These are phyloP conservation scores for Girardinichthys multiradiatus DNA, from an alignment of 2,113 vertebrate genomes.

Conservation along the genomic window DNA sequence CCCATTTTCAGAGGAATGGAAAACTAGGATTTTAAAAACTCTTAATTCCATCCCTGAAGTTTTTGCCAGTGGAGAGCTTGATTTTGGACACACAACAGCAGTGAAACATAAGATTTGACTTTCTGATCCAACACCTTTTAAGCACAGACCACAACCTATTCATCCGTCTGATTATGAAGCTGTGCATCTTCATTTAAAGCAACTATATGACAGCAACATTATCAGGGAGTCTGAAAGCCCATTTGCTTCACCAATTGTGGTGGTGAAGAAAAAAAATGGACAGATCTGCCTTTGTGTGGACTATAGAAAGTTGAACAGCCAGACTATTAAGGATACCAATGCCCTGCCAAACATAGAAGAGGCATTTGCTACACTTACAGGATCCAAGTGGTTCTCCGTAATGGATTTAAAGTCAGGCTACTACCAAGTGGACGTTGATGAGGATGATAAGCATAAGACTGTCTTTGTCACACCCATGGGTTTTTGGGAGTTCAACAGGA, in stretches of 20 bases:
- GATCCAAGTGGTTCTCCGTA: not conserved
- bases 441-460: not conserved
- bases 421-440: not conserved
- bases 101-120: not conserved
- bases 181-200: not conserved
- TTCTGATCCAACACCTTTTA: not conserved
- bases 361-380: not conserved
- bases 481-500: constrained; percentile 3
- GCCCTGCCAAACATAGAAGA: not conserved
- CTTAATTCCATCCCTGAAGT: not conserved
- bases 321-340: not conserved
- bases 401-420: constrained; percentile 12
- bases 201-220: not conserved
- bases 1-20: not conserved
- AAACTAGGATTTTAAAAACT: not conserved
- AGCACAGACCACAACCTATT: not conserved
- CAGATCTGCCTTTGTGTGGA: not conserved
- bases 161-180: not conserved
- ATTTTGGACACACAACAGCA: not conserved
- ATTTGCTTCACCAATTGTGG: not conserved
- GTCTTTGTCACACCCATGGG: not conserved
- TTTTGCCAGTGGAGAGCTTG: not conserved
- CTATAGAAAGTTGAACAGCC: not conserved
- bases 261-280: constrained; percentile 2
- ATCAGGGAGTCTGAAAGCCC: not conserved